These are phyloP conservation scores for Cephus pulcher DNA, from an alignment of 2,888 invertebrate species.

Conservation along the genomic window DNA sequence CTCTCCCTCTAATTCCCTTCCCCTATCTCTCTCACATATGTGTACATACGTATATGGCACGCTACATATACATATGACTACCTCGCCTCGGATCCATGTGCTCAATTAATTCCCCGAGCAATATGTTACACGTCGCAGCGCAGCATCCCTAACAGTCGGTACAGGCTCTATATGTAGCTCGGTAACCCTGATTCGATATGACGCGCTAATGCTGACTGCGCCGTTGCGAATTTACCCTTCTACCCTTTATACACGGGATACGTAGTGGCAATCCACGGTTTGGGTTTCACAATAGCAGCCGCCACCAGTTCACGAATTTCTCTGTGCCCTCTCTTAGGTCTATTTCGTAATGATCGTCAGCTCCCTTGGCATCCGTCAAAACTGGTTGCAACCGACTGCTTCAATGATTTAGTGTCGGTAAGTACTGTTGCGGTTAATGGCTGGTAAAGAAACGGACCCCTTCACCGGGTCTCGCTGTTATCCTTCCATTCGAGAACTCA, in stretches of 20 bases:
- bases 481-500: background rate
- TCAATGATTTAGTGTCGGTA: background rate
- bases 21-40: constrained; percentile 28
- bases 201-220: constrained; percentile 12
- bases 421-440: background rate
- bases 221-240: background rate
- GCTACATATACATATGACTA: background rate
- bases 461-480: background rate
- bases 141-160: background rate
- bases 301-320: background rate
- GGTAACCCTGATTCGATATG: constrained; percentile 21
- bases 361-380: background rate
- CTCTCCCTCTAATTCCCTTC: constrained; percentile 17
- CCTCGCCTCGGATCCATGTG: constrained; percentile 19
- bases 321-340: background rate
- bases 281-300: background rate
- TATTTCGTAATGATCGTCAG: background rate
- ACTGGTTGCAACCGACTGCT: background rate
- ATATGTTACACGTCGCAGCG: constrained; percentile 26
- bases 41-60: background rate
- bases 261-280: background rate
- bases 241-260: background rate
- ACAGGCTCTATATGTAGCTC: constrained; percentile 1
- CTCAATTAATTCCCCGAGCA: constrained; percentile 46
- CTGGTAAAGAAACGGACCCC: background rate